These are phyloP conservation scores for Napeogenes inachia DNA, from an alignment of 2,888 invertebrate species.

Conservation along the genomic window DNA sequence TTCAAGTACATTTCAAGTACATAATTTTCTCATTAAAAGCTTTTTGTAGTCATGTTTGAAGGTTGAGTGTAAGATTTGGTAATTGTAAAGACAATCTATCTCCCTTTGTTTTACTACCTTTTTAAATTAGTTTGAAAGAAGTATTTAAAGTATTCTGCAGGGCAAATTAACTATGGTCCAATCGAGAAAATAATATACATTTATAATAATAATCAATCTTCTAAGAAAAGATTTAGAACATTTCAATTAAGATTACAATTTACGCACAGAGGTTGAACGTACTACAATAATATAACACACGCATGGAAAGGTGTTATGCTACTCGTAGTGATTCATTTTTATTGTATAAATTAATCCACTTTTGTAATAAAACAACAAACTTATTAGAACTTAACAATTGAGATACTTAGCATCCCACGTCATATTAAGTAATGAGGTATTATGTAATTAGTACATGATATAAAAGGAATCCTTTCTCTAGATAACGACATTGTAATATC, in stretches of 20 bases:
- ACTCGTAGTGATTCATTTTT: too few species aligned
- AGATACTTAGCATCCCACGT: background rate
- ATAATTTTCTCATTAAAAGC: slow-evolving; percentile 35
- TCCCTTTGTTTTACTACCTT: background rate
- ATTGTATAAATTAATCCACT: too few species aligned
- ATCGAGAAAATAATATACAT: too few species aligned
- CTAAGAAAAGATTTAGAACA: too few species aligned
- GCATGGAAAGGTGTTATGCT: too few species aligned
- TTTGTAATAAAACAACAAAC: too few species aligned
- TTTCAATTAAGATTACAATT: too few species aligned
- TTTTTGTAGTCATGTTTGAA: slow-evolving; percentile 23
- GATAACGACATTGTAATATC: slow-evolving; percentile 16
- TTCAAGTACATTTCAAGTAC: slow-evolving; percentile 48
- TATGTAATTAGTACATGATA: slow-evolving; percentile 2
- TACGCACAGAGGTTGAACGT: too few species aligned
- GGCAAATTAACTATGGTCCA: too few species aligned
- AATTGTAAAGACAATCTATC: slow-evolving; percentile 15
- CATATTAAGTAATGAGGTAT: slow-evolving; percentile 4
- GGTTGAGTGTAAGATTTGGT: slow-evolving; percentile 14
- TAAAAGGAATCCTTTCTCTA: slow-evolving; percentile 15
- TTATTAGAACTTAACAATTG: background rate
- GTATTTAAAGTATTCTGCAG: background rate
- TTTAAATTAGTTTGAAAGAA: background rate
- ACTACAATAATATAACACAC: too few species aligned
- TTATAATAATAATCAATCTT: too few species aligned